Percentiles rank a stretch among this genome's conserved stretches.
phyloP scores from a whole-genome alignment of 2,113 vertebrate species.

The Oryzias celebensis region DNA sequence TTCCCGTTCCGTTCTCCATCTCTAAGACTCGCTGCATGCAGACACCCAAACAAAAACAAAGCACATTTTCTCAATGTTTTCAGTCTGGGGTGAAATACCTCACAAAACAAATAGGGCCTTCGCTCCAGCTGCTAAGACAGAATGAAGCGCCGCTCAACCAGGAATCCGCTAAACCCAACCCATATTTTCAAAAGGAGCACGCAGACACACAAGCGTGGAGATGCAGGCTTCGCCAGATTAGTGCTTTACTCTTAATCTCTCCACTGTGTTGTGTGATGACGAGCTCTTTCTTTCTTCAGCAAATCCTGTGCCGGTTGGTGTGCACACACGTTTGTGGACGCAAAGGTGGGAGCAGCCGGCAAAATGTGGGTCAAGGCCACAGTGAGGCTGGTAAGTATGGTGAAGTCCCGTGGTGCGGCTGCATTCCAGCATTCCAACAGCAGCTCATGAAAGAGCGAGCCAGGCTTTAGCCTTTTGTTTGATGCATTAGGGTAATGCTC shows the following conservation, averaged over 20 bases:
- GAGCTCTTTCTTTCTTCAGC: conserved; percentile 59
- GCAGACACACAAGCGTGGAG: conserved; percentile 45
- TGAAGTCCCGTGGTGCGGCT: conserved; percentile 4
- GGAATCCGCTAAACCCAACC: conserved; percentile 43
- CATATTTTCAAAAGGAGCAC: conserved; percentile 46
- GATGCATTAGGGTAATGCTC: conserved; percentile 13
- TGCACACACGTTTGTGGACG: conserved; percentile 15
- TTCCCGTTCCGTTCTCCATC: conserved; percentile 1
- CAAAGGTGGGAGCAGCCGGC: conserved; percentile 40
- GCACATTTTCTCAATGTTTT: conserved; percentile 9
- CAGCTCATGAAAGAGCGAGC: conserved; percentile 3
- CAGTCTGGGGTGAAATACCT: conserved; percentile 26
- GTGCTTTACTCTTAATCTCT: conserved; percentile 71
- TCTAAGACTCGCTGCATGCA: conserved; percentile 1
- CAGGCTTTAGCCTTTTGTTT: conserved; percentile 11
- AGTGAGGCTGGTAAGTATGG: conserved; percentile 20
- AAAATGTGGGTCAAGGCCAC: conserved; percentile 65
- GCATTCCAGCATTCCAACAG: conserved; percentile 19
- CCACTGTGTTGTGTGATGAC: conserved; percentile 46
- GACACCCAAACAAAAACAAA: conserved; percentile 18
- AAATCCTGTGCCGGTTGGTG: conserved; percentile 52
- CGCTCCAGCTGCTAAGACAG: conserved; percentile 33
- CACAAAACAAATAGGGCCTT: conserved; percentile 47
- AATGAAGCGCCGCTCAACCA: conserved; percentile 31
- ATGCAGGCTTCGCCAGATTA: conserved; percentile 64